A percentile compares a stretch with the other conserved stretches of the same genome.
Conservation (phyloP, 2,113 vertebrate species). For the Oncorhynchus keta region DNA sequence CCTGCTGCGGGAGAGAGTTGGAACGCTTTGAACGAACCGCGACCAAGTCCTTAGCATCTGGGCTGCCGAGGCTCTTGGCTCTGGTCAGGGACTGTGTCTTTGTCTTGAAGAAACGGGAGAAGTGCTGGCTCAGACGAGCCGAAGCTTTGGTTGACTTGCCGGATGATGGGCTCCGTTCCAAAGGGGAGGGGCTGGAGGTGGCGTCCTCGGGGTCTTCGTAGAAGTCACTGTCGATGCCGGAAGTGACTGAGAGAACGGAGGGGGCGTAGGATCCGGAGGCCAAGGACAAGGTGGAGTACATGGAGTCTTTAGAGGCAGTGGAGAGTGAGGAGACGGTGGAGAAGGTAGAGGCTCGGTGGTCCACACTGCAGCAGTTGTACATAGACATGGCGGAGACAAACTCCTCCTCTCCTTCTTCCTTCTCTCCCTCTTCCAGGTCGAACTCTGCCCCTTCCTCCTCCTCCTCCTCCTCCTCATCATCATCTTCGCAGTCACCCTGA, state of each 20-base stretch:
- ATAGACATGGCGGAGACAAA: constrained; percentile 46
- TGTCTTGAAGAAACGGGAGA: constrained; percentile 86
- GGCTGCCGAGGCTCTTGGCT: constrained; percentile 83
- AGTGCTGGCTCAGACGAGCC: constrained; percentile 74
- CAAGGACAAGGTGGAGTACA: constrained; percentile 77
- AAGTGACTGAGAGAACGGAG: constrained; percentile 82
- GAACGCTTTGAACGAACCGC: constrained; percentile 81
- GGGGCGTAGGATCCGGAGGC: constrained; percentile 76
- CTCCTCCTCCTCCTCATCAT: constrained; percentile 70
- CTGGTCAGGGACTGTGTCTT: constrained; percentile 77
- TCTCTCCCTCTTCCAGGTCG: constrained; percentile 67
- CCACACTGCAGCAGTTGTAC: constrained; percentile 50
- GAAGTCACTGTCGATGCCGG: constrained; percentile 88
- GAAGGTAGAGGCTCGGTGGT: constrained; percentile 74
- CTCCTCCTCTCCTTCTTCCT: constrained; percentile 62
- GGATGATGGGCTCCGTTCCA: background rate
- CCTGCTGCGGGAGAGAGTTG: constrained; percentile 85
- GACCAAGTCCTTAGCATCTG: constrained; percentile 61
- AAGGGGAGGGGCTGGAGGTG: constrained; percentile 37
- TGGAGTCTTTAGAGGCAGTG: constrained; percentile 79
- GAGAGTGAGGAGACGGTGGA: constrained; percentile 74
- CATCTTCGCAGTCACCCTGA: constrained; percentile 67
- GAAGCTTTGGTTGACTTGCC: constrained; percentile 47
- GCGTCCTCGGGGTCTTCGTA: constrained; percentile 85
- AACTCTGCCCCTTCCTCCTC: constrained; percentile 49